Conservation (phyloP, 2,113 vertebrate species). For the Eonycteris spelaea region DNA sequence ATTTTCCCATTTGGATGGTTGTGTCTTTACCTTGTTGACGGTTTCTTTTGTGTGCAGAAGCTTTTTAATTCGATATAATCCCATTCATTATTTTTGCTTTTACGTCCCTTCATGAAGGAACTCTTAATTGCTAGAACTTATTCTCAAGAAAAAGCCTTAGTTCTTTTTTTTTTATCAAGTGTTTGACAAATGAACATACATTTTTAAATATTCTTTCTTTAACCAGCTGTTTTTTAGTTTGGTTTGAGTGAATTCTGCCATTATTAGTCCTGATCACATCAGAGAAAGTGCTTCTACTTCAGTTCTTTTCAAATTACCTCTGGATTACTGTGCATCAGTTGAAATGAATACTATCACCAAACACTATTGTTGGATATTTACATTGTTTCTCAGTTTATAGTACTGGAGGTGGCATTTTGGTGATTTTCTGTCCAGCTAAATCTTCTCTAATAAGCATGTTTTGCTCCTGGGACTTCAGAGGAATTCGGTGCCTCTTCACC, state of each 20-base stretch:
- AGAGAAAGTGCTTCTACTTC: background rate
- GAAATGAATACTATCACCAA: background rate
- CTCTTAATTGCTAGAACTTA: background rate
- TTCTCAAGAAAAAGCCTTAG: background rate
- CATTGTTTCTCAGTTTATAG: background rate
- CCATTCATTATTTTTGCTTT: no score
- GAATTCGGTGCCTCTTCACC: background rate
- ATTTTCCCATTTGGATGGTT: no score
- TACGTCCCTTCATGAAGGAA: background rate
- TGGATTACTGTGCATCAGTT: background rate
- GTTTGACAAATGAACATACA: background rate
- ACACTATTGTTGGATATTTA: background rate
- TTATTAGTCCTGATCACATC: background rate
- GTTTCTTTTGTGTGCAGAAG: no score
- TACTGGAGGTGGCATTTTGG: background rate
- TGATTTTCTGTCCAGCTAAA: background rate
- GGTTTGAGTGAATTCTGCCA: background rate
- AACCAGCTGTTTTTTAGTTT: background rate
- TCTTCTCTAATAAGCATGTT: background rate
- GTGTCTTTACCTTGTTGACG: no score
- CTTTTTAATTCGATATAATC: no score
- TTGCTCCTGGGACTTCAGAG: background rate
- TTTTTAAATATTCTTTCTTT: background rate
- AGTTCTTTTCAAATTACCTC: background rate
- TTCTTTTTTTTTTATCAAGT: background rate